These are phyloP conservation scores for Albula goreensis DNA, from an alignment of 2,113 vertebrate genomes.

Conservation along the genomic window DNA sequence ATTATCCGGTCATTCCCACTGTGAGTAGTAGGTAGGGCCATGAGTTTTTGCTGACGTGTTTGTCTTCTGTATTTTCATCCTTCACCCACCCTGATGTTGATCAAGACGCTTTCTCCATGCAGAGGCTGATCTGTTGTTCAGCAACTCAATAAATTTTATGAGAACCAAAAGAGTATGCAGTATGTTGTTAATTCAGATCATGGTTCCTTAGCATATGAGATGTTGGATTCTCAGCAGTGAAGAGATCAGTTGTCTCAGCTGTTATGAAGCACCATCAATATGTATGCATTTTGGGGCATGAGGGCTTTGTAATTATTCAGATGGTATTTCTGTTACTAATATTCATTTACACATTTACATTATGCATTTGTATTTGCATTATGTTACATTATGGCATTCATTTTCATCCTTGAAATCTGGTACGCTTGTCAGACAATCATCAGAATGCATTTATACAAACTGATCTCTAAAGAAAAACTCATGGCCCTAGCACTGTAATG, in stretches of 20 bases:
- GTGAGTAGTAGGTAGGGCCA: not conserved
- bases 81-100: not conserved
- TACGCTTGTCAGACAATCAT: too few relatives aligned
- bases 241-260: too few relatives aligned
- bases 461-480: too few relatives aligned
- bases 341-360: too few relatives aligned
- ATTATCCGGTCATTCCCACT: not conserved
- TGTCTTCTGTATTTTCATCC: not conserved
- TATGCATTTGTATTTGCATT: not conserved
- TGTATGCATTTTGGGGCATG: not conserved
- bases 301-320: not conserved
- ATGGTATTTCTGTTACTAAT: not conserved
- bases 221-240: not conserved
- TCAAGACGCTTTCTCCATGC: not conserved
- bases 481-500: not conserved
- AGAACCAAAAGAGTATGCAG: not conserved
- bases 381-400: not conserved
- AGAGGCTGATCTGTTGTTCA: not conserved
- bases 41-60: not conserved
- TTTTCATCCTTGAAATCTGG: not conserved
- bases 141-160: not conserved
- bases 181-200: not conserved
- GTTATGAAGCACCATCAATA: not conserved
- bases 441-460: too few relatives aligned
- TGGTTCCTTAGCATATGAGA: not conserved